Conservation (phyloP, 2,113 vertebrate genomes). For the Egretta garzetta region DNA sequence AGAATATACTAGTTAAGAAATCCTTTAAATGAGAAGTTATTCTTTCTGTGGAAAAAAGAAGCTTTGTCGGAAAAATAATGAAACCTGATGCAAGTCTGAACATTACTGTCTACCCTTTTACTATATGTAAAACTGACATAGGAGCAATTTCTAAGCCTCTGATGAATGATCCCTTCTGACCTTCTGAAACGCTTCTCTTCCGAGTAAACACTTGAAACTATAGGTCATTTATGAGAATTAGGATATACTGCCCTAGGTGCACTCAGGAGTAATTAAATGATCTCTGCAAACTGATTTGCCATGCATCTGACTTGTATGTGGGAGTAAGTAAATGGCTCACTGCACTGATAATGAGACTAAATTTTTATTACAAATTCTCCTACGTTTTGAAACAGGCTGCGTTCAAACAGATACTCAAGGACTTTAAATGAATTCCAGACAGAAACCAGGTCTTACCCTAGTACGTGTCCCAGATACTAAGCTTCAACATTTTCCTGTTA, state of each 20-base stretch:
- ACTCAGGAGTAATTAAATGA: slow-evolving; percentile 20
- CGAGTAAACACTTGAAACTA: slow-evolving; percentile 26
- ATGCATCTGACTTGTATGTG: not conserved
- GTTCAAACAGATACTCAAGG: not conserved
- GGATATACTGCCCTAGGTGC: not conserved
- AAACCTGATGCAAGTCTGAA: not conserved
- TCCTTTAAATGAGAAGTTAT: not conserved
- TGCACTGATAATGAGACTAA: not conserved
- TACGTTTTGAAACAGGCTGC: not conserved
- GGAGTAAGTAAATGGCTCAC: slow-evolving; percentile 8
- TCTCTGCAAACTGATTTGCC: slow-evolving; percentile 17
- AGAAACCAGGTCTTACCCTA: not conserved
- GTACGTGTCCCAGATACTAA: not conserved
- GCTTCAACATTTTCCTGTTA: not conserved
- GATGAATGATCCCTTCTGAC: not conserved
- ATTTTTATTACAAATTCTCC: not conserved
- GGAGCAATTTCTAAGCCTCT: not conserved
- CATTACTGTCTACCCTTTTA: not conserved
- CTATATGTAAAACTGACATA: not conserved
- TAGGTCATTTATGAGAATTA: slow-evolving; percentile 26
- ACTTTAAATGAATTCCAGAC: not conserved
- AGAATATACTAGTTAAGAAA: not conserved
- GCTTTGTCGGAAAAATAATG: not conserved
- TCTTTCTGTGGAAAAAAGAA: not conserved
- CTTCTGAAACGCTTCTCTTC: slow-evolving; percentile 1